Percentiles rank a stretch among this genome's conserved stretches.
Conservation (phyloP, 2,113 vertebrate genomes). For the Panthera tigris region DNA sequence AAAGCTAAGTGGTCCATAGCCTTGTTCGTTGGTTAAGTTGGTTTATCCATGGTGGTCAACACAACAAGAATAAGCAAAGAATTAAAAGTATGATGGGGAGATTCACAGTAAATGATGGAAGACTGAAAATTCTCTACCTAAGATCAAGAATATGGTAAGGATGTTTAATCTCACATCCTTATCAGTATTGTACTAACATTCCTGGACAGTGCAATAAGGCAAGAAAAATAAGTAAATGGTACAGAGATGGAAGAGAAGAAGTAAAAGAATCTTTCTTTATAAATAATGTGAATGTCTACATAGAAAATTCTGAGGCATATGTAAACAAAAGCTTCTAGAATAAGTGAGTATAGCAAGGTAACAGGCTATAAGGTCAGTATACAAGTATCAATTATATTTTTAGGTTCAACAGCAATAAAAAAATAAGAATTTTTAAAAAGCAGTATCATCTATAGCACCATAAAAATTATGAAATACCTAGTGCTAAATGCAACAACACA, state of each 20-base stretch:
- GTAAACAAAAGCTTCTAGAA: not conserved
- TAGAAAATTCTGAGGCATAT: not conserved
- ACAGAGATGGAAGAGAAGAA: not conserved
- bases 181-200: not conserved
- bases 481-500: not conserved
- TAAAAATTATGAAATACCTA: not conserved
- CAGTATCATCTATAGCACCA: not conserved
- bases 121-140: not conserved
- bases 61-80: not conserved
- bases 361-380: not conserved
- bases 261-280: not conserved
- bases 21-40: not conserved
- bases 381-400: not conserved
- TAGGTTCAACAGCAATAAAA: not conserved
- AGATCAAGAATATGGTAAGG: not conserved
- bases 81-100: not conserved
- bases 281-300: not conserved
- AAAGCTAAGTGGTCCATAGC: not conserved
- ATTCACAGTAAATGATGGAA: not conserved
- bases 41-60: not conserved
- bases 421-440: not conserved
- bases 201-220: not conserved
- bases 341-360: not conserved
- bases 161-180: not conserved
- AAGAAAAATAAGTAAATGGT: not conserved